phyloP scores from a whole-genome alignment of 2,113 vertebrate genomes.

The Dascyllus trimaculatus region DNA sequence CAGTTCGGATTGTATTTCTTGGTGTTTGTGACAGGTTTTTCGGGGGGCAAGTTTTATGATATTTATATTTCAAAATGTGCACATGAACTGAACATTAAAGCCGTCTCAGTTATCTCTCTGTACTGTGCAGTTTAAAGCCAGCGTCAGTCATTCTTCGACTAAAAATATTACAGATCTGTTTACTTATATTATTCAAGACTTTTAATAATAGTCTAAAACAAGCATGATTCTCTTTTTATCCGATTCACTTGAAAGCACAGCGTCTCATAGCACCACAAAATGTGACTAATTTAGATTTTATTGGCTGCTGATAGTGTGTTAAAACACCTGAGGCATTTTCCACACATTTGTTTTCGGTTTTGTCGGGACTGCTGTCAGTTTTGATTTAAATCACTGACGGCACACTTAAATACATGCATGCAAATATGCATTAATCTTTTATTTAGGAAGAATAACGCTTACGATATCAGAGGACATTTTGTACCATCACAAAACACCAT shows the following conservation, averaged over 20 bases:
- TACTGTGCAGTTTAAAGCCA: neutral
- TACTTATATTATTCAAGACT: neutral
- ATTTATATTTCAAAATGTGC: no score
- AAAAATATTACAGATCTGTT: neutral
- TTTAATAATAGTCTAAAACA: constrained; percentile 10
- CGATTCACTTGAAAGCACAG: neutral
- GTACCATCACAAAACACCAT: constrained; percentile 20
- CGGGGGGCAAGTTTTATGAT: no score
- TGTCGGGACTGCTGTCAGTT: neutral
- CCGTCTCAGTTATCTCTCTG: neutral
- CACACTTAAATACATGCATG: constrained; percentile 11
- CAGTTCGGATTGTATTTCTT: constrained; percentile 1
- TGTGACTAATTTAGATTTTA: neutral
- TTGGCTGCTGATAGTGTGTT: neutral
- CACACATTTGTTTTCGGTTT: neutral
- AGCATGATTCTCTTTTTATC: neutral
- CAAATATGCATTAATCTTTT: constrained; percentile 19
- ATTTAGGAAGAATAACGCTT: constrained; percentile 22
- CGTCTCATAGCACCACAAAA: neutral
- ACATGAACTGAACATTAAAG: no score
- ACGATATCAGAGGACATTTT: constrained; percentile 20
- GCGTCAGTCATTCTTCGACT: neutral
- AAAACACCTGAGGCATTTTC: neutral
- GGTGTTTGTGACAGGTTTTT: neutral
- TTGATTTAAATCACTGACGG: constrained; percentile 3